Evolutionary conservation across 1,140 invertebrate genomes (phyloP).

Genomic region (Penaeus japonicus): DNA sequence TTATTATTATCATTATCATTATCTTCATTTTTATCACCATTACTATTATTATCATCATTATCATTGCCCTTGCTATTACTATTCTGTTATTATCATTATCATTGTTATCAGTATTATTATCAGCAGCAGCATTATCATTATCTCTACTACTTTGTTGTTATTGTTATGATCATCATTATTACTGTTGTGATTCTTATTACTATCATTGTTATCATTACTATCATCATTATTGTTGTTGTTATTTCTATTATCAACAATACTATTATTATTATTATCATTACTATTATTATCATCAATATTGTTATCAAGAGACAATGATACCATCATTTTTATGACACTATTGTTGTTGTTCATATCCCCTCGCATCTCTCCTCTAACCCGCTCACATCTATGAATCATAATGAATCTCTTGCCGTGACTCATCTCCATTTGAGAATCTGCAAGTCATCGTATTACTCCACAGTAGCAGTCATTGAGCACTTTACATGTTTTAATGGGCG

Average conservation of each 20-base stretch:
- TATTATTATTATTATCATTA: background rate
- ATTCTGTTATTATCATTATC: background rate
- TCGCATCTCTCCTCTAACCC: too few relatives aligned
- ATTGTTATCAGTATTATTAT: background rate
- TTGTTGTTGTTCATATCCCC: too few relatives aligned
- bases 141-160: background rate
- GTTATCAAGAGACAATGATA: background rate
- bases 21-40: background rate
- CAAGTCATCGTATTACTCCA: too few relatives aligned
- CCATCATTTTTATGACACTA: too few relatives aligned
- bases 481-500: too few relatives aligned
- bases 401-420: too few relatives aligned
- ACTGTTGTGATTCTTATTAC: background rate
- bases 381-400: too few relatives aligned
- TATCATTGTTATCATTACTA: background rate
- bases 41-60: background rate
- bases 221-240: background rate
- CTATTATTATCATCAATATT: background rate
- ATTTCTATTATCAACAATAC: background rate
- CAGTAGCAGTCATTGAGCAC: too few relatives aligned
- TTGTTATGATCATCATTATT: too few relatives aligned
- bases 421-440: too few relatives aligned
- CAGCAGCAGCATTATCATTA: background rate
- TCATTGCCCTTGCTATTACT: background rate
- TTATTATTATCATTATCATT: background rate